A percentile compares a stretch with the other conserved stretches of the same genome.
Conservation (phyloP, 2,797 vertebrate species). For the Myotis myotis region DNA sequence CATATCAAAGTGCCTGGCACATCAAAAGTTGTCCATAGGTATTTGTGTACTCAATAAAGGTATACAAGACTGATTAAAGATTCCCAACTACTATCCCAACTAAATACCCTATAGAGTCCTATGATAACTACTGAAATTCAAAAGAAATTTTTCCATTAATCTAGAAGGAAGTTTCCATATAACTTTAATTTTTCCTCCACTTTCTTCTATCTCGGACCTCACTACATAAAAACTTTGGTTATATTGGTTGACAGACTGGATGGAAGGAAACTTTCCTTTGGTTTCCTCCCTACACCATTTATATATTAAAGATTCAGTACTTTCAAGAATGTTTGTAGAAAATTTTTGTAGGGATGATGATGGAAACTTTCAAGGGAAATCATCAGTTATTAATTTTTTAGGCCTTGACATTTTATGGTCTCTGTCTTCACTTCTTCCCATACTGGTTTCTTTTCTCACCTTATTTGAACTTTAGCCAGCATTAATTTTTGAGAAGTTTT, state of each 20-base stretch:
- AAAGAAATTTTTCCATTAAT: background rate
- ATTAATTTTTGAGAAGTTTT: background rate
- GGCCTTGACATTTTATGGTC: background rate
- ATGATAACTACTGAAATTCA: background rate
- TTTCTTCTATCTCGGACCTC: background rate
- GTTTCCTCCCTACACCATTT: background rate
- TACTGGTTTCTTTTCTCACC: background rate
- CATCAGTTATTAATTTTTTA: background rate
- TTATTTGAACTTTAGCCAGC: background rate
- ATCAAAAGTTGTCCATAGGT: background rate
- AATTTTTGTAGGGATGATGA: background rate
- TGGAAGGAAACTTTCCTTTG: background rate
- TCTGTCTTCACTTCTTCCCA: background rate
- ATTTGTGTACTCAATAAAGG: background rate
- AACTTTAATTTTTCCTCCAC: background rate
- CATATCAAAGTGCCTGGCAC: background rate
- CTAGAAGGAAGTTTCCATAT: background rate
- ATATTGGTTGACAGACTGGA: background rate
- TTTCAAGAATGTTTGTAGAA: background rate
- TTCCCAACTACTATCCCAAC: background rate
- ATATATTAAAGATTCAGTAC: background rate
- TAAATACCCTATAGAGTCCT: background rate
- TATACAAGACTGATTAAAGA: background rate
- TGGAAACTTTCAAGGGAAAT: background rate
- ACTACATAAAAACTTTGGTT: background rate